Evolutionary conservation across 2,888 invertebrate species (phyloP).

Genomic region (Drosophila emarginata): DNA sequence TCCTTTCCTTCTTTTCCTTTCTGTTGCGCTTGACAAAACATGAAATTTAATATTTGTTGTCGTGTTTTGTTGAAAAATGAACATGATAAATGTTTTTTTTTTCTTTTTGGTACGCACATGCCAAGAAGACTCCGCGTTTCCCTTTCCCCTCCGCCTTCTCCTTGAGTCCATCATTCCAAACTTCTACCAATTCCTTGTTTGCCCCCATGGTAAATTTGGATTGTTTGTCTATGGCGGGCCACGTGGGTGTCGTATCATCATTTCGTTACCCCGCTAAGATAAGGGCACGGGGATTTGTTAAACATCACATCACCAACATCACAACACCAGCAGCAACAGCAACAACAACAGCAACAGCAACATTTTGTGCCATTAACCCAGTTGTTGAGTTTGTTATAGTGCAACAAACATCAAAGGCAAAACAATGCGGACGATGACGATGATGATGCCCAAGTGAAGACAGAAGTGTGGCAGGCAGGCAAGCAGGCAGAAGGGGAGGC

Average conservation of each 20-base stretch:
- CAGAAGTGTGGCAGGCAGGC: no score
- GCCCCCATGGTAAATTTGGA: background rate
- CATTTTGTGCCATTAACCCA: conserved; percentile 68
- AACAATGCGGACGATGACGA: conserved; percentile 54
- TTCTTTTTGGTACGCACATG: conserved; percentile 32
- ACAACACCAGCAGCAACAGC: conserved; percentile 27
- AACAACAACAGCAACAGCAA: conserved; percentile 25
- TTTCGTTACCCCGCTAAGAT: conserved; percentile 28
- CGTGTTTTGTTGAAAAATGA: conserved; percentile 46
- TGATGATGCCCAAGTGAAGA: conserved; percentile 26
- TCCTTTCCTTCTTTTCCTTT: conserved; percentile 55
- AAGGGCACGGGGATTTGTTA: conserved; percentile 46
- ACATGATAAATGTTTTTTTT: conserved; percentile 53
- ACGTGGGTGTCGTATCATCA: conserved; percentile 44
- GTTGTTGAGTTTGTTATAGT: conserved; percentile 51
- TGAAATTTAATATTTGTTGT: conserved; percentile 67
- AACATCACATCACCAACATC: conserved; percentile 26
- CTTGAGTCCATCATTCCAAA: background rate
- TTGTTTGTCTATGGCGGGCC: conserved; percentile 24
- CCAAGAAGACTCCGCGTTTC: conserved; percentile 24
- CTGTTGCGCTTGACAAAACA: conserved; percentile 63
- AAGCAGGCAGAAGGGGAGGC: background rate
- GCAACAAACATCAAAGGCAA: conserved; percentile 69
- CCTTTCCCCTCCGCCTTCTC: background rate
- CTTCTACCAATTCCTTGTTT: background rate